Percentiles rank a stretch among this genome's conserved stretches.
phyloP scores from a whole-genome alignment of 1,140 invertebrate species.

The Ladona fulva region DNA sequence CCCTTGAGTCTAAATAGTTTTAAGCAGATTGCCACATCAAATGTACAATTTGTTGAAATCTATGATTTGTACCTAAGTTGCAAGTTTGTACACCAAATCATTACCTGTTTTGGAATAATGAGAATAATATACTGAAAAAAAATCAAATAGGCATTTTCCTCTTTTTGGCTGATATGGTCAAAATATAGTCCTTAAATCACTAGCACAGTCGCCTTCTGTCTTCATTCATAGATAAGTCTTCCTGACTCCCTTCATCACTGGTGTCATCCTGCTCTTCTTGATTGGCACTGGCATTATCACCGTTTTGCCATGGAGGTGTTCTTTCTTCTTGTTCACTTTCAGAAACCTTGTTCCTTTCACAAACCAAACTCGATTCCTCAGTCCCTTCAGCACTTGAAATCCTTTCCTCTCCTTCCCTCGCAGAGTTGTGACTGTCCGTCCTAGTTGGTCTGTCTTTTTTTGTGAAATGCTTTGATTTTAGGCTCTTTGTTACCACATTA shows the following conservation, averaged over 20 bases:
- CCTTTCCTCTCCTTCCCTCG: background rate
- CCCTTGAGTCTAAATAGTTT: background rate
- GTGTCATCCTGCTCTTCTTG: background rate
- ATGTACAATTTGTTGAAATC: slow-evolving; percentile 3
- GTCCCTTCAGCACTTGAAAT: background rate
- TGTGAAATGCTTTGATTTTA: background rate
- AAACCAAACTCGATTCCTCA: background rate
- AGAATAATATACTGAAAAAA: background rate
- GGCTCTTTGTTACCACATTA: background rate
- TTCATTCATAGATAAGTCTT: background rate
- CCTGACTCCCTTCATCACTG: background rate
- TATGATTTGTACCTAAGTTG: background rate
- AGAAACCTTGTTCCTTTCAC: background rate
- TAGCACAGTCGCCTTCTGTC: slow-evolving; percentile 2
- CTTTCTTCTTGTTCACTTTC: background rate
- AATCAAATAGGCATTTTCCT: background rate
- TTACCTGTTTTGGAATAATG: background rate
- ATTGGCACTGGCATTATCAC: background rate
- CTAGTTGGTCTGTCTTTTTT: background rate
- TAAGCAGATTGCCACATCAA: slow-evolving; percentile 3
- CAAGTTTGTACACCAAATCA: background rate
- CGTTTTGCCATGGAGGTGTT: background rate
- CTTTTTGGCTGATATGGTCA: background rate
- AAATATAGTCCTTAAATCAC: background rate
- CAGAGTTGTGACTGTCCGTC: background rate